Evolutionary conservation across 2,797 vertebrate genomes (phyloP).

Genomic region (Notoglanidium macrostoma): DNA sequence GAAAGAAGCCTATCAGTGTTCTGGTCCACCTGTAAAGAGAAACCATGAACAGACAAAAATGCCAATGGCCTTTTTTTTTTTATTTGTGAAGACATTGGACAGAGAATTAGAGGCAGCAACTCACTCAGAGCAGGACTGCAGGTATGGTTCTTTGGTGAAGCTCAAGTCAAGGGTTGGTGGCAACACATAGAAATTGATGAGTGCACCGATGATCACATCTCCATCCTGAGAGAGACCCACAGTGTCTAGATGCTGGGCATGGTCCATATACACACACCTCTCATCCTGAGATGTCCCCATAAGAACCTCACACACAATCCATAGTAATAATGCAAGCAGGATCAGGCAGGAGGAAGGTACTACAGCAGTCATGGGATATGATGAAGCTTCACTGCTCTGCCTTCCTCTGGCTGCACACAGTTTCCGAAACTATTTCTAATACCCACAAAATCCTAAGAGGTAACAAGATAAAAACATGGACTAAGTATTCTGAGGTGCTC

Average conservation of each 20-base stretch:
- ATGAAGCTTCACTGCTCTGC: neutral
- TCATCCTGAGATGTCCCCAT: conserved; percentile 12
- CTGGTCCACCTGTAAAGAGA: neutral
- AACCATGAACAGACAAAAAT: neutral
- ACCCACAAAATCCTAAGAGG: conserved; percentile 39
- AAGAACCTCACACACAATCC: conserved; percentile 15
- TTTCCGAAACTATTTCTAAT: conserved; percentile 42
- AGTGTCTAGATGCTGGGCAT: conserved; percentile 34
- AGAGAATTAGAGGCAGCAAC: neutral
- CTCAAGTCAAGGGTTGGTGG: conserved; percentile 56
- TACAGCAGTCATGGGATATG: conserved; percentile 36
- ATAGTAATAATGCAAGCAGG: conserved; percentile 24
- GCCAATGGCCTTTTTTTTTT: neutral
- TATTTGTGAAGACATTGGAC: neutral
- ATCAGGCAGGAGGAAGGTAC: neutral
- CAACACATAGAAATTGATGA: conserved; percentile 68
- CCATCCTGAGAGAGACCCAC: conserved; percentile 71
- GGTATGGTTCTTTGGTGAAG: conserved; percentile 60
- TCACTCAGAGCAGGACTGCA: conserved; percentile 68
- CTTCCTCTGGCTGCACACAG: neutral
- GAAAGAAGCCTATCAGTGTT: neutral
- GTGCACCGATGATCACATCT: conserved; percentile 74
- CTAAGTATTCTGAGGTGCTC: conserved; percentile 17
- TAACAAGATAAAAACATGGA: conserved; percentile 7
- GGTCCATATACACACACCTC: conserved; percentile 57